Conservation (phyloP, 2,113 vertebrate genomes). For the Gopherus evgoodei region DNA sequence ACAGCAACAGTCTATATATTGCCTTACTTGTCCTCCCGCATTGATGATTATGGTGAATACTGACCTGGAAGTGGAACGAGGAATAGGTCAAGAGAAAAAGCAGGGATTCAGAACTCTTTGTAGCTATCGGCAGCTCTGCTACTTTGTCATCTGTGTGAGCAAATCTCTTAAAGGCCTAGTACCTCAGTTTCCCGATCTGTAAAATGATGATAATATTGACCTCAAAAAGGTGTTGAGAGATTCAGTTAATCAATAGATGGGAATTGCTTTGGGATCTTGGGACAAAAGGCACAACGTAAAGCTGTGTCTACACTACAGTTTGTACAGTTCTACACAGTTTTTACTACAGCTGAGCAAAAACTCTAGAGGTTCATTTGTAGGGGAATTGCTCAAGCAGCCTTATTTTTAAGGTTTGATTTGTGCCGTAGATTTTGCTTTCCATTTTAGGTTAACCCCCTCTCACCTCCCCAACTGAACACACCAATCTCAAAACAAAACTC, state of each 20-base stretch:
- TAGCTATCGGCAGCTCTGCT: not conserved
- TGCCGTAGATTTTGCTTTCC: not conserved
- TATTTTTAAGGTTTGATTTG: not conserved
- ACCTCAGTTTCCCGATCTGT: constrained; percentile 2
- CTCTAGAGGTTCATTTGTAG: accelerated
- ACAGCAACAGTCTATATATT: accelerated
- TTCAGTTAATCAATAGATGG: constrained; percentile 10
- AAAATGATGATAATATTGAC: constrained; percentile 1
- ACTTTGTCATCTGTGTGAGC: not conserved
- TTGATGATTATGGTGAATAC: not conserved
- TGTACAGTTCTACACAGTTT: no score
- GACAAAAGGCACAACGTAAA: not conserved
- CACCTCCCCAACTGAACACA: no score
- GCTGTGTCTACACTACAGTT: not conserved
- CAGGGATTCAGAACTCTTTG: not conserved
- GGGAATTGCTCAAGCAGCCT: accelerated
- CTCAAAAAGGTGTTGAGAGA: constrained; percentile 18
- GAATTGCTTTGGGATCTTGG: not conserved
- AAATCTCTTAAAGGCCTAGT: not conserved
- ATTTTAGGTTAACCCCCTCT: not conserved
- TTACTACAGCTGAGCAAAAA: not conserved
- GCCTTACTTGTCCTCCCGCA: accelerated
- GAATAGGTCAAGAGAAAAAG: not conserved
- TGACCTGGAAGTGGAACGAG: not conserved
- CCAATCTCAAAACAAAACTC: not conserved